Evolutionary conservation across 2,113 vertebrate species (phyloP), one percentile per base, ranked within the genome.

Genomic region (Globicephala melas): DNA sequence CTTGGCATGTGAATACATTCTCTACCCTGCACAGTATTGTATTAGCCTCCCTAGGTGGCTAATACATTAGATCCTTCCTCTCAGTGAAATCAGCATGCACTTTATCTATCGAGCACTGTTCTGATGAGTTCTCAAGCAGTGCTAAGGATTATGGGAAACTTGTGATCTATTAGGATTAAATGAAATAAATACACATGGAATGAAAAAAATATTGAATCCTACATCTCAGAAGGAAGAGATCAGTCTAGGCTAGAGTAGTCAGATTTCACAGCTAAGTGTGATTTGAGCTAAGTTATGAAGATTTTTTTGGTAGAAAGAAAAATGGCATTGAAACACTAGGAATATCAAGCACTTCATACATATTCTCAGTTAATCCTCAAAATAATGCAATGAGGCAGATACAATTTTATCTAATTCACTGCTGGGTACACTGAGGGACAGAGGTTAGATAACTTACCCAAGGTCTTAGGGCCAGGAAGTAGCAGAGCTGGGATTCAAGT

Each of bases 341-440:
- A 94, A 2, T 93, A 80, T 41, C 68, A 28, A 92, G 55, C 47
- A 97, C 33, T 85, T 89, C 44, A 28, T 83, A 73, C 18, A 25
- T 36, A 65, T 41, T 70, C 58, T 84, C 36, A 84, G 33, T 84
- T 84, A 88, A 28, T 53, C 74, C 47, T 87, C 33, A 60, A 84
- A 62, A 62, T 6, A 28, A 28, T 68, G 33, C 47, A 36, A 21
- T 13, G 12, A 71, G 14, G 55, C 63, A 91, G 91, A 83, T 77
- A 58, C 1, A 20, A 13, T 73, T 96, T 97, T 92, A 92, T 62
- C 26, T 85, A 10, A 71, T 60, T 95, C 89, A 90, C 38, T 96
- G 79, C 67, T 83, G 47, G 62, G 73, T 68, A 80, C 31, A 76
- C 26, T 20, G 21, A 95, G n/a, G 88, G 79, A 77, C 31, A 93